Percentiles rank a stretch among this genome's conserved stretches.
Evolutionary conservation across 2,888 invertebrate species (phyloP).

Genomic region (Cosmia trapezina): DNA sequence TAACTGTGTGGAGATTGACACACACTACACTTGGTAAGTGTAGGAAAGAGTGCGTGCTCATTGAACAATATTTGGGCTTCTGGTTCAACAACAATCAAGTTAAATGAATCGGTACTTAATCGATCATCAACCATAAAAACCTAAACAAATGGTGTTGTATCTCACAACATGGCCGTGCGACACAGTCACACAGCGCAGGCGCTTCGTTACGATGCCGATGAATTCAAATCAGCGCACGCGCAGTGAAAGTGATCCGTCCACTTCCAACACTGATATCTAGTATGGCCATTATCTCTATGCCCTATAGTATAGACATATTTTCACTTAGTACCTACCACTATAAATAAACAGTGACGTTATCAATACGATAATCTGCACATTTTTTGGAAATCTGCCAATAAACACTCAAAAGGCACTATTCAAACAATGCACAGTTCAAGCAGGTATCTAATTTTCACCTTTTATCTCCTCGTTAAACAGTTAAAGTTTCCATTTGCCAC

Average conservation of each 20-base stretch:
- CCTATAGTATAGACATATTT: slow-evolving; percentile 20
- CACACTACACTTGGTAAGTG: not conserved
- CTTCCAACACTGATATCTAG: slow-evolving; percentile 44
- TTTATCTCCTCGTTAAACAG: slow-evolving; percentile 13
- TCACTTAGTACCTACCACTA: slow-evolving; percentile 11
- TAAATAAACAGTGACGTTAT: slow-evolving; percentile 46
- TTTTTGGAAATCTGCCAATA: slow-evolving; percentile 57
- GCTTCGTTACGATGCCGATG: slow-evolving; percentile 40
- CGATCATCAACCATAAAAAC: not conserved
- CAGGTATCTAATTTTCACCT: slow-evolving; percentile 17
- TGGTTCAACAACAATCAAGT: not conserved
- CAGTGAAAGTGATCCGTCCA: slow-evolving; percentile 72
- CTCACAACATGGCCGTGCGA: slow-evolving; percentile 44
- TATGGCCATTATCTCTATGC: slow-evolving; percentile 46
- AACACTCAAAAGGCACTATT: slow-evolving; percentile 7
- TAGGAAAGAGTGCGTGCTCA: not conserved
- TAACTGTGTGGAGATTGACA: not conserved
- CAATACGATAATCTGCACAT: slow-evolving; percentile 36
- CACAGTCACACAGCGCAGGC: slow-evolving; percentile 16
- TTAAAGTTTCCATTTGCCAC: slow-evolving; percentile 26
- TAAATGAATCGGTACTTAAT: not conserved
- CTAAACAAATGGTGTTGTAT: slow-evolving; percentile 32
- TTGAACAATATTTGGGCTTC: not conserved
- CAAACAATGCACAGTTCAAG: slow-evolving; percentile 25
- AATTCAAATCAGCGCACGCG: slow-evolving; percentile 68